Evolutionary conservation across 2,888 invertebrate genomes (phyloP).

Genomic region (Cantharis nigra): DNA sequence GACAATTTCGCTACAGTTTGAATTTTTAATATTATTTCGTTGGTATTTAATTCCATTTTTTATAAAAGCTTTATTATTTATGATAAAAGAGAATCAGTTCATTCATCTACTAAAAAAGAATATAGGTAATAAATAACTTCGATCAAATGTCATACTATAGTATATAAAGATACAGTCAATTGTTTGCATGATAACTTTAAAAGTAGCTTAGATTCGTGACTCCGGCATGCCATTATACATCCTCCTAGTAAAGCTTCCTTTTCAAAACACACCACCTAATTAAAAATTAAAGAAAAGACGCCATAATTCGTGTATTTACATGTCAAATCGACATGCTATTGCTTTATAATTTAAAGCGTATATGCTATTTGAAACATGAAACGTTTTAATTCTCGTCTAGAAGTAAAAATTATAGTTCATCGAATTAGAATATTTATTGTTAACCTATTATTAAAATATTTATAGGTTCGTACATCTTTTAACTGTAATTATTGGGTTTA

Average conservation of each 20-base stretch:
- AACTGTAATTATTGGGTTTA: slow-evolving; percentile 11
- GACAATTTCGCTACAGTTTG: background rate
- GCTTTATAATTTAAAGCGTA: slow-evolving; percentile 30
- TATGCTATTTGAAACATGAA: slow-evolving; percentile 29
- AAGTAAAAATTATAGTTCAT: slow-evolving; percentile 27
- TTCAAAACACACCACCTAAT: slow-evolving; percentile 26
- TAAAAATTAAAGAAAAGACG: slow-evolving; percentile 31
- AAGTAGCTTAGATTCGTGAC: slow-evolving; percentile 22
- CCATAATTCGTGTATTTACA: slow-evolving; percentile 36
- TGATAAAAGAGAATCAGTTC: background rate
- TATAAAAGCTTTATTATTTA: too few relatives aligned
- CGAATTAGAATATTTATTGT: slow-evolving; percentile 12
- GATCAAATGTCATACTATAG: slow-evolving; percentile 18
- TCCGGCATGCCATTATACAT: slow-evolving; percentile 10
- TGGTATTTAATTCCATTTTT: background rate
- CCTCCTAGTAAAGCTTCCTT: slow-evolving; percentile 6
- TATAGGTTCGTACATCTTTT: slow-evolving; percentile 10
- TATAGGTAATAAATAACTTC: slow-evolving; percentile 1
- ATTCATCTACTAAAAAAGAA: slow-evolving; percentile 2
- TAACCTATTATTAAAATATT: slow-evolving; percentile 18
- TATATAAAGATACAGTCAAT: slow-evolving; percentile 22
- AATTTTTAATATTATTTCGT: background rate
- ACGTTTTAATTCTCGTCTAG: slow-evolving; percentile 30
- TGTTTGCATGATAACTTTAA: slow-evolving; percentile 25
- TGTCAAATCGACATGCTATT: slow-evolving; percentile 34